Conservation (phyloP, 2,888 invertebrate genomes). For the Atherix ibis region DNA sequence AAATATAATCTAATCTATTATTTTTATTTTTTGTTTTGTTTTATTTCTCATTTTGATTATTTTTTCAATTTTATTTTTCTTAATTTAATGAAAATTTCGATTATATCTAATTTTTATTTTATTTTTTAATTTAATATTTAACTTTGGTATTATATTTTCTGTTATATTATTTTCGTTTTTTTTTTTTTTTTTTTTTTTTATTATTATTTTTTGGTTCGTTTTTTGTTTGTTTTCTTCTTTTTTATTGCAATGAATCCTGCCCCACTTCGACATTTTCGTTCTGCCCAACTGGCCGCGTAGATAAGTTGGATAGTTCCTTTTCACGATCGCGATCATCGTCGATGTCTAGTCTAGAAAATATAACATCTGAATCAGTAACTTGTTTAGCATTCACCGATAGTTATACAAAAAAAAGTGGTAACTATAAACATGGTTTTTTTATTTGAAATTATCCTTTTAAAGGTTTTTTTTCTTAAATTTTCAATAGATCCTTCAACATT, state of each 20-base stretch:
- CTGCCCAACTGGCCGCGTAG: conserved; percentile 53
- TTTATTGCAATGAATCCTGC: conserved; percentile 9
- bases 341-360: conserved; percentile 95
- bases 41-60: not conserved
- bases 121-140: not conserved
- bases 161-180: too few relatives aligned
- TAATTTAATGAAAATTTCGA: not conserved
- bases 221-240: conserved; percentile 4
- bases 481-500: conserved; percentile 60
- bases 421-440: conserved; percentile 20
- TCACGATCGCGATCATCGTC: conserved; percentile 93
- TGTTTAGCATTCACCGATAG: conserved; percentile 93
- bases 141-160: not conserved
- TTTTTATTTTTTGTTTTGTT: conserved; percentile 1
- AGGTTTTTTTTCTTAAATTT: conserved; percentile 2
- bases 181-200: conserved; percentile 4
- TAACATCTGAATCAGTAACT: conserved; percentile 88
- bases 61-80: not conserved
- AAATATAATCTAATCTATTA: not conserved
- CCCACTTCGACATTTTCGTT: conserved; percentile 5
- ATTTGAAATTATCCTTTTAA: not conserved
- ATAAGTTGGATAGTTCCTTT: conserved; percentile 93
- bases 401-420: conserved; percentile 87
- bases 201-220: conserved; percentile 10
- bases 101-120: not conserved